Percentiles rank a stretch among this genome's conserved stretches.
These are phyloP conservation scores for Drosophila macrospina DNA, from an alignment of 2,888 invertebrate species.

Conservation along the genomic window DNA sequence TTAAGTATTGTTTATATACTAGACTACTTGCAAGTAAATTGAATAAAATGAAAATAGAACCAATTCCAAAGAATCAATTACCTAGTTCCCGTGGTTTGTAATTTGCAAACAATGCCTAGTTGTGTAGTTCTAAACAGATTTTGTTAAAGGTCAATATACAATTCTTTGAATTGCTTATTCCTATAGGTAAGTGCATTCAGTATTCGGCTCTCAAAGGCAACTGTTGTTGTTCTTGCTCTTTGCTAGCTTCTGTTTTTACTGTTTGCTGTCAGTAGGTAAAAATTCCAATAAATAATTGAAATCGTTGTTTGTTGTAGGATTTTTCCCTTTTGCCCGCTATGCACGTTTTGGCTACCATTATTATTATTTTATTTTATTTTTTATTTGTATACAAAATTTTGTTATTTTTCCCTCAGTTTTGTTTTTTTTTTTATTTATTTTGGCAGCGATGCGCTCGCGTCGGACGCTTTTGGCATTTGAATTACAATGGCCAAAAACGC, in stretches of 20 bases:
- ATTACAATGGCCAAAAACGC: slow-evolving; percentile 43
- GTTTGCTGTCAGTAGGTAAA: slow-evolving; percentile 78
- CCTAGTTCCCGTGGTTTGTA: too few species aligned
- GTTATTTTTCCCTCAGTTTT: slow-evolving; percentile 8
- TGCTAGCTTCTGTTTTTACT: slow-evolving; percentile 67
- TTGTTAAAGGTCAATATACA: too few species aligned
- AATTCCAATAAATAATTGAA: slow-evolving; percentile 79
- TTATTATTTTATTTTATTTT: slow-evolving; percentile 46
- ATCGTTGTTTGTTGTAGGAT: slow-evolving; percentile 64
- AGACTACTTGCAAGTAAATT: too few species aligned
- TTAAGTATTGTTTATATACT: too few species aligned
- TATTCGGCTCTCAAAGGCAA: not conserved
- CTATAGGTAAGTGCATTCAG: not conserved
- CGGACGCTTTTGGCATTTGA: slow-evolving; percentile 62
- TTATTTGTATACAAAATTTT: slow-evolving; percentile 10
- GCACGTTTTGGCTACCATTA: slow-evolving; percentile 52
- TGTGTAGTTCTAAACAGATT: too few species aligned
- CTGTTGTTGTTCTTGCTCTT: slow-evolving; percentile 33
- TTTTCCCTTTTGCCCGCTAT: slow-evolving; percentile 27
- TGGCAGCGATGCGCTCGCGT: slow-evolving; percentile 21
- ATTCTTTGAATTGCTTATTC: too few species aligned
- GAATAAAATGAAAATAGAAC: too few species aligned
- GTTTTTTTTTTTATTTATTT: slow-evolving; percentile 4
- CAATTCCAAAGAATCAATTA: too few species aligned
- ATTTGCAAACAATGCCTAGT: too few species aligned